Evolutionary conservation across 37 sponge, comb jelly and placozoan genomes (phyloP).

Genomic region (Agelas oroides): DNA sequence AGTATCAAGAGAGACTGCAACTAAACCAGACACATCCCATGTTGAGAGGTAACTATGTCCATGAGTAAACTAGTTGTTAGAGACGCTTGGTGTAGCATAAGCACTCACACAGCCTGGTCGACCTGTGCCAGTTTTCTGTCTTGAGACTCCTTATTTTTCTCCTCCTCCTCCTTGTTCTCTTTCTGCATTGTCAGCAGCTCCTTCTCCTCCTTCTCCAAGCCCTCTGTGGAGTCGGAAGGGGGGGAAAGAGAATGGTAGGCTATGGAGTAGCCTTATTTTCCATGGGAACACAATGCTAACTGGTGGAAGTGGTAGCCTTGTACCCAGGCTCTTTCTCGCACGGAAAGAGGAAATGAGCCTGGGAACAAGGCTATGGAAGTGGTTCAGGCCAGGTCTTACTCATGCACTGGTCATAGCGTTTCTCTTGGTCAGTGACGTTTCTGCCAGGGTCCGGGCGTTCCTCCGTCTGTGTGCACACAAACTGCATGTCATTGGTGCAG

Average conservation of each 20-base stretch:
- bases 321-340: no score
- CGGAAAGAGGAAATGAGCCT: neutral
- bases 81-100: neutral
- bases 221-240: constrained; percentile 25
- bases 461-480: constrained; percentile 60
- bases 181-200: constrained; percentile 67
- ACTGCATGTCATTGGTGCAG: neutral
- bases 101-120: constrained; percentile 56
- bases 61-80: no score
- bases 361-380: neutral
- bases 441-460: constrained; percentile 83
- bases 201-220: constrained; percentile 65
- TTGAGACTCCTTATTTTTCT: constrained; percentile 57
- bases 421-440: constrained; percentile 90
- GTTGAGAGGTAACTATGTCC: no score
- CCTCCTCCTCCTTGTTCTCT: constrained; percentile 26
- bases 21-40: no score
- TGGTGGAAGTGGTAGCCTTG: no score
- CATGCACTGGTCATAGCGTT: constrained; percentile 83
- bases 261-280: no score
- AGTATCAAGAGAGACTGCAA: no score
- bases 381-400: constrained; percentile 19
- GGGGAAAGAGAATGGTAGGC: no score
- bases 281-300: no score
- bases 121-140: constrained; percentile 66